phyloP scores from a whole-genome alignment of 1,140 invertebrate genomes.

The Muscidifurax raptorellus region DNA sequence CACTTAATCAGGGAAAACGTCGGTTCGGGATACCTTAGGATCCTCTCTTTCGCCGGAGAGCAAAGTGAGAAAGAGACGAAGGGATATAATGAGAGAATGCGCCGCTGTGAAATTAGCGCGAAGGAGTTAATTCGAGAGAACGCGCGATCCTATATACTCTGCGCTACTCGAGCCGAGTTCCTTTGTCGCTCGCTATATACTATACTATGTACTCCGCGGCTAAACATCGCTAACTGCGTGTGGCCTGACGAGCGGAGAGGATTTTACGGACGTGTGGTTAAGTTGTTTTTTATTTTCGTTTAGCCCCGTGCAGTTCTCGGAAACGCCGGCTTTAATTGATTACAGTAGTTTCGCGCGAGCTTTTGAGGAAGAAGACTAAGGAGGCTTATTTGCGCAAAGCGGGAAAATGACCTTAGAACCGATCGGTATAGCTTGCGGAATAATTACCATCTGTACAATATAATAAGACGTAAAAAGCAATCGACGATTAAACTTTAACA shows the following conservation, averaged over 20 bases:
- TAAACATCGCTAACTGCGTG: too few species aligned
- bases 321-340: neutral
- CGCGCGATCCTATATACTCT: neutral
- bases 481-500: neutral
- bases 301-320: too few species aligned
- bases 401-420: neutral
- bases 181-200: too few species aligned
- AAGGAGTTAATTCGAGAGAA: neutral
- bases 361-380: neutral
- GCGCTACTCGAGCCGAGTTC: too few species aligned
- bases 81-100: slow-evolving; percentile 13
- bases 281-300: too few species aligned
- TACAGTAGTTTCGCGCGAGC: neutral
- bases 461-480: neutral
- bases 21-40: neutral
- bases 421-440: neutral
- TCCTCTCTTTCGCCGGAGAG: neutral
- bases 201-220: too few species aligned
- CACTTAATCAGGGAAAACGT: slow-evolving; percentile 42
- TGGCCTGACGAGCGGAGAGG: too few species aligned
- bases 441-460: neutral
- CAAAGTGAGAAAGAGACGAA: neutral
- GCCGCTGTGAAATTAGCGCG: neutral
- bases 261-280: too few species aligned
- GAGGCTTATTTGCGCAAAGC: too few species aligned